These are phyloP conservation scores for Siphlonurus alternatus DNA, from an alignment of 2,888 invertebrate species.

Conservation along the genomic window DNA sequence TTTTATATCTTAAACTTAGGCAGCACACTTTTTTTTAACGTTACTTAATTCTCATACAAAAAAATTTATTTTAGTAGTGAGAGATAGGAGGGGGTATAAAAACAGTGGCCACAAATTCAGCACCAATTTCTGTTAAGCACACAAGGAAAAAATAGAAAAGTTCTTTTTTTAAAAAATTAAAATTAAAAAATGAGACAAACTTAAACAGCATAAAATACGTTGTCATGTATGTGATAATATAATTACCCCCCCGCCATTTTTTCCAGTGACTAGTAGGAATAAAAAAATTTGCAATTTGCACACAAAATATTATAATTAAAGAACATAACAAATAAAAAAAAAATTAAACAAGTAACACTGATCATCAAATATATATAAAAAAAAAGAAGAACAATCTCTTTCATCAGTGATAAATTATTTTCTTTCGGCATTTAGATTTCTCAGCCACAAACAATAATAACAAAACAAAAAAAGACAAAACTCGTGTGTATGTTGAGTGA, in stretches of 20 bases:
- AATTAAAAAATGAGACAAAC: constrained; percentile 8
- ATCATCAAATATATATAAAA: constrained; percentile 33
- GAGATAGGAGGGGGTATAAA: background rate
- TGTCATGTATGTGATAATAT: constrained; percentile 5
- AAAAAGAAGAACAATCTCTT: constrained; percentile 20
- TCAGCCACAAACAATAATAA: background rate
- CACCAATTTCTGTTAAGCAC: background rate
- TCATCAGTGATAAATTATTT: background rate
- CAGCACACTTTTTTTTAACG: background rate
- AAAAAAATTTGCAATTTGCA: constrained; percentile 30
- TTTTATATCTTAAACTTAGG: background rate
- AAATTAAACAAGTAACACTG: constrained; percentile 38
- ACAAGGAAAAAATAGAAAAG: background rate
- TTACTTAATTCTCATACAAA: no score
- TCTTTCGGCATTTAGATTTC: background rate
- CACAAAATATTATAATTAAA: constrained; percentile 45
- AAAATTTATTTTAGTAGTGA: no score
- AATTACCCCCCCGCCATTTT: background rate
- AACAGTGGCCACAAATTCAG: background rate
- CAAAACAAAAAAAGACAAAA: background rate
- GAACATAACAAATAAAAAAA: constrained; percentile 43
- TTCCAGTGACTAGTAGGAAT: background rate
- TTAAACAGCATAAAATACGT: constrained; percentile 7
- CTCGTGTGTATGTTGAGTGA: background rate
- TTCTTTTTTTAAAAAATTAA: constrained; percentile 4